Conservation (phyloP, 2,797 vertebrate species). For the Chaetophractus vellerosus region DNA sequence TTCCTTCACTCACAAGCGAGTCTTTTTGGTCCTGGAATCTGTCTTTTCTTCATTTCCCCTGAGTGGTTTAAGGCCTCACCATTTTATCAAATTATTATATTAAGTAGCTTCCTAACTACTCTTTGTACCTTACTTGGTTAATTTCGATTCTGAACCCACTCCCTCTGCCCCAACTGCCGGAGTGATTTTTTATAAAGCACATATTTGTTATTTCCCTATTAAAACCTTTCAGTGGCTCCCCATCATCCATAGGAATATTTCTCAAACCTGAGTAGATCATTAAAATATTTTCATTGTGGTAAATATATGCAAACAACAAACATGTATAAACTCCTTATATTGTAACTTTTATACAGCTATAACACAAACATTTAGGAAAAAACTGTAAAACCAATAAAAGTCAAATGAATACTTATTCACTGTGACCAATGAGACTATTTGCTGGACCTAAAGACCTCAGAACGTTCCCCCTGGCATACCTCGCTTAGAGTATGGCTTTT, state of each 20-base stretch:
- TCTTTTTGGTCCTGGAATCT: slow-evolving; percentile 42
- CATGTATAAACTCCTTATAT: slow-evolving; percentile 43
- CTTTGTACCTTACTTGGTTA: slow-evolving; percentile 40
- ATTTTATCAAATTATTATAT: slow-evolving; percentile 65
- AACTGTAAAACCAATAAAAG: slow-evolving; percentile 63
- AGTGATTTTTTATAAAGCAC: slow-evolving; percentile 61
- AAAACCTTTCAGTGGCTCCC: too few relatives aligned
- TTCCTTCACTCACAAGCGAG: not conserved
- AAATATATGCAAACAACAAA: slow-evolving; percentile 75
- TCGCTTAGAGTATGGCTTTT: slow-evolving; percentile 24
- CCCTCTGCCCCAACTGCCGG: not conserved
- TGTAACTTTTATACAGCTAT: slow-evolving; percentile 38
- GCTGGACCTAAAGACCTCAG: not conserved
- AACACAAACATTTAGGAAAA: not conserved
- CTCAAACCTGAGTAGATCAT: slow-evolving; percentile 2
- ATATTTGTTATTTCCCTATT: slow-evolving; percentile 55
- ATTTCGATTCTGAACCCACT: not conserved
- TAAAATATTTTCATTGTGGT: slow-evolving; percentile 66
- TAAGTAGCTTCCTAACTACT: slow-evolving; percentile 41
- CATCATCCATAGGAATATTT: slow-evolving; percentile 55
- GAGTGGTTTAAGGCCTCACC: slow-evolving; percentile 15
- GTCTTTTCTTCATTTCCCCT: slow-evolving; percentile 5
- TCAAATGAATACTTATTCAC: slow-evolving; percentile 32
- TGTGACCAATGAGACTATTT: slow-evolving; percentile 52
- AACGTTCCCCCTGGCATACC: not conserved